phyloP scores from a whole-genome alignment of 37 sponge, comb jelly and placozoan genomes.

The Agelas oroides region DNA sequence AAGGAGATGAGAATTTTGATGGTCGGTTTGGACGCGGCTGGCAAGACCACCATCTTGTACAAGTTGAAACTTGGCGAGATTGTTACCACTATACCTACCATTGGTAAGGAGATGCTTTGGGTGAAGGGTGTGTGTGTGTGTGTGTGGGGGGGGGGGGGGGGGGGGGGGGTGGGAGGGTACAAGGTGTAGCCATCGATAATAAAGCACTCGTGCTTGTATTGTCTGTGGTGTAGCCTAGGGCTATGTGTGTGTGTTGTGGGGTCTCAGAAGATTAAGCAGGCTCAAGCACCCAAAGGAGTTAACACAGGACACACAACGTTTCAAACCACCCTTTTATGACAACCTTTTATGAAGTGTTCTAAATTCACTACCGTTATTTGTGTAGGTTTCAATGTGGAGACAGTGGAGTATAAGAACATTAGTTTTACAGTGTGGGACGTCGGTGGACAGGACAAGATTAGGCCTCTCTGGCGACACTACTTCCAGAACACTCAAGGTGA shows the following conservation, averaged over 20 bases:
- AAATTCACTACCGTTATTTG: not conserved
- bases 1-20: conserved; percentile 99
- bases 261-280: too few relatives aligned
- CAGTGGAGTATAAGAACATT: conserved; percentile 98
- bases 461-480: conserved; percentile 99
- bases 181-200: not conserved
- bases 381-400: conserved; percentile 96
- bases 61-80: conserved; percentile 99
- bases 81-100: conserved; percentile 98
- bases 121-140: conserved; percentile 8
- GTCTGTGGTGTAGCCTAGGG: too few relatives aligned
- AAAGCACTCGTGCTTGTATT: not conserved
- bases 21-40: conserved; percentile 99
- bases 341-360: too few relatives aligned
- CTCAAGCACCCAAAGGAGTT: too few relatives aligned
- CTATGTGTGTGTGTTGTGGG: too few relatives aligned
- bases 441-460: conserved; percentile 99
- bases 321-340: too few relatives aligned
- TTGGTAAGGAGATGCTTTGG: conserved; percentile 62
- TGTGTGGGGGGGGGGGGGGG: not conserved
- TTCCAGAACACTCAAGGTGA: conserved; percentile 99
- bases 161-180: not conserved
- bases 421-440: conserved; percentile 99
- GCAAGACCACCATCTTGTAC: conserved; percentile 99
- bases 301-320: too few relatives aligned